These are phyloP conservation scores for Styela plicata DNA, from an alignment of 23 tunicate genomes.

Conservation along the genomic window DNA sequence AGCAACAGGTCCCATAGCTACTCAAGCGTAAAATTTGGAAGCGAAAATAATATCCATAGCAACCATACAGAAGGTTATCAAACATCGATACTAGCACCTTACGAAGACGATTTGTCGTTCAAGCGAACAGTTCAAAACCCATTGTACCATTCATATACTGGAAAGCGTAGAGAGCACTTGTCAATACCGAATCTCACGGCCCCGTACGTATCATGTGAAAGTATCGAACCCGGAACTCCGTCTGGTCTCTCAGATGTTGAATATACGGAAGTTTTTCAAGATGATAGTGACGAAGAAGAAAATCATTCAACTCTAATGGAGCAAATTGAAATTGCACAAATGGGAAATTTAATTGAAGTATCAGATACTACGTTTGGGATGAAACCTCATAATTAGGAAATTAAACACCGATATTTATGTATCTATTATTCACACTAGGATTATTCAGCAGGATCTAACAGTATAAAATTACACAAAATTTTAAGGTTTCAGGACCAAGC, in stretches of 20 bases:
- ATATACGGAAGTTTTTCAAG: background rate
- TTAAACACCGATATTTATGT: too few species aligned
- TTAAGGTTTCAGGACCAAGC: too few species aligned
- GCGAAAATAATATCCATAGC: background rate
- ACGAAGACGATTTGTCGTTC: background rate
- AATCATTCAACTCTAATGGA: background rate
- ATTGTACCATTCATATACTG: background rate
- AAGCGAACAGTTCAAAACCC: background rate
- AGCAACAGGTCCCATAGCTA: background rate
- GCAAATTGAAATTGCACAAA: conserved; percentile 12
- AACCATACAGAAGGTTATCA: background rate
- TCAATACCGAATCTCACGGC: background rate
- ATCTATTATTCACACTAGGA: too few species aligned
- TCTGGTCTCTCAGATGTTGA: background rate
- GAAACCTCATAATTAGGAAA: too few species aligned
- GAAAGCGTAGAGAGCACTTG: background rate
- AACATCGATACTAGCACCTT: background rate
- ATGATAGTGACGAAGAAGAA: conserved; percentile 9
- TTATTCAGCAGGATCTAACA: too few species aligned
- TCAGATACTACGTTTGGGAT: background rate
- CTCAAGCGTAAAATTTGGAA: background rate
- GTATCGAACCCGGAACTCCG: background rate
- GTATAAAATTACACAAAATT: too few species aligned
- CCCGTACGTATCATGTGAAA: background rate
- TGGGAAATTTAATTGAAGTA: conserved; percentile 17